Conservation (phyloP, 2,113 vertebrate species). For the Psilopogon haemacephalus region DNA sequence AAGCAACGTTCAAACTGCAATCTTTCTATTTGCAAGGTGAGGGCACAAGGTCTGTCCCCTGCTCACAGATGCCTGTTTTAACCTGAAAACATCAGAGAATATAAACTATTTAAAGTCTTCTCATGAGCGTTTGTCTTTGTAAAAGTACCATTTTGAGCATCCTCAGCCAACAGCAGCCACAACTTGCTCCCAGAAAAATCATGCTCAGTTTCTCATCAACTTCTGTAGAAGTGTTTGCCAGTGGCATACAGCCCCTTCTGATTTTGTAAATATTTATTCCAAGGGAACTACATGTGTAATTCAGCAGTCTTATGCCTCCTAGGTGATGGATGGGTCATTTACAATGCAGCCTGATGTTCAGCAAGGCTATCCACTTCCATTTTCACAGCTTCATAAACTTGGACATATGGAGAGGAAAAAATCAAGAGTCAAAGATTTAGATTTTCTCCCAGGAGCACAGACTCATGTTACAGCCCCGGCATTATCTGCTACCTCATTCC, state of each 20-base stretch:
- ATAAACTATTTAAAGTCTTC: not conserved
- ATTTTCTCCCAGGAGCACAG: not conserved
- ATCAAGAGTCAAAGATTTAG: not conserved
- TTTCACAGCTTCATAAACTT: not conserved
- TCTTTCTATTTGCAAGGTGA: not conserved
- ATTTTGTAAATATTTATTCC: not conserved
- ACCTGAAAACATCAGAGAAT: not conserved
- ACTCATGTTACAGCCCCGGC: rapidly evolving
- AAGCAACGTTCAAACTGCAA: not conserved
- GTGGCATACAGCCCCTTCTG: not conserved
- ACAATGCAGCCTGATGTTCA: not conserved
- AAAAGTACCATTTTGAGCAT: not conserved
- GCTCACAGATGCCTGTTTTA: not conserved
- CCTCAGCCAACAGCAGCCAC: not conserved
- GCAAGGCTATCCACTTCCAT: not conserved
- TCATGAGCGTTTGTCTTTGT: not conserved
- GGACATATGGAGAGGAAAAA: not conserved
- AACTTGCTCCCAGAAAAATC: not conserved
- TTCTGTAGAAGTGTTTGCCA: not conserved
- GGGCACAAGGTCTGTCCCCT: not conserved
- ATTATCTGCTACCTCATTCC: not conserved
- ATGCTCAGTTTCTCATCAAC: not conserved
- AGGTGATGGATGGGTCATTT: not conserved
- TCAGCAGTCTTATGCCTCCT: not conserved
- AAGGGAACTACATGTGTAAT: not conserved